A percentile compares a stretch with the other conserved stretches of the same genome.
phyloP scores from a whole-genome alignment of 2,797 vertebrate species.

The Cyprinella venusta region DNA sequence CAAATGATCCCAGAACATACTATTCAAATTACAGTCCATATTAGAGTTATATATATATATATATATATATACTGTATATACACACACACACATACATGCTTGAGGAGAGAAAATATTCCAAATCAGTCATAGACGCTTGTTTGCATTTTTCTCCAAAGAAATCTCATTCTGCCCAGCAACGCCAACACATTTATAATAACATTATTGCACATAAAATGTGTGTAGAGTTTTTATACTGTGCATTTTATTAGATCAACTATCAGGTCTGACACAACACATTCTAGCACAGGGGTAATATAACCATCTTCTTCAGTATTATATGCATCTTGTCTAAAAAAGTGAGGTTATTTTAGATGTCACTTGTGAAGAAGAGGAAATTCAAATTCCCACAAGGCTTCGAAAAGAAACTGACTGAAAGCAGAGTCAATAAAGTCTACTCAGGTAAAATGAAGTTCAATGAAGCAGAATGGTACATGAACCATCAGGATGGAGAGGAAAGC shows the following conservation, averaged over 20 bases:
- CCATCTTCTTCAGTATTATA: not conserved
- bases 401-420: not conserved
- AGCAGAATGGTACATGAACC: conserved; percentile 8
- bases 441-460: conserved; percentile 10
- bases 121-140: conserved; percentile 2
- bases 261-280: conserved; percentile 5
- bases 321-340: not conserved
- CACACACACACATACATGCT: no score
- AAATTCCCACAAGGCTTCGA: not conserved
- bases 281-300: not conserved
- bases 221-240: conserved; percentile 12
- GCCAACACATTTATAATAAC: conserved; percentile 11
- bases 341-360: not conserved
- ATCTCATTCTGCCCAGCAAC: not conserved
- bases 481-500: not conserved
- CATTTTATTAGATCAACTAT: conserved; percentile 24
- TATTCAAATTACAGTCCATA: conserved; percentile 31
- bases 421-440: not conserved
- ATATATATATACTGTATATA: no score
- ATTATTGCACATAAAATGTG: conserved; percentile 19
- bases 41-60: not conserved
- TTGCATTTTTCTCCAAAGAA: conserved; percentile 18
- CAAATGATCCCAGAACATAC: conserved; percentile 17
- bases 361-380: conserved; percentile 14
- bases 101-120: conserved; percentile 1